Conservation (phyloP, 2,888 invertebrate species). For the Eustalomyia histrio region DNA sequence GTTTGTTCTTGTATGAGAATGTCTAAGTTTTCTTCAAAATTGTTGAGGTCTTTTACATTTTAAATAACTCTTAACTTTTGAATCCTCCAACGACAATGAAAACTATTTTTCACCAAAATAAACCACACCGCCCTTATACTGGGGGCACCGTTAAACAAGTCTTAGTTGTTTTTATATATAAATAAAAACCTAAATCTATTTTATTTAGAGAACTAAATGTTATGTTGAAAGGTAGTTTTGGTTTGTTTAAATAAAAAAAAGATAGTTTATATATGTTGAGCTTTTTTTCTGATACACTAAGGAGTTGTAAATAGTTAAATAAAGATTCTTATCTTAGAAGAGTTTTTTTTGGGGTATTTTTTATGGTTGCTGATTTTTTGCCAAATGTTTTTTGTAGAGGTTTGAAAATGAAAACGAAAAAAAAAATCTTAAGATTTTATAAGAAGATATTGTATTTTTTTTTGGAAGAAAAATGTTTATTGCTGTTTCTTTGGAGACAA, state of each 20-base stretch:
- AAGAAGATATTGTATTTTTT: slow-evolving; percentile 30
- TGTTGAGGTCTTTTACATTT: too few relatives aligned
- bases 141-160: neutral
- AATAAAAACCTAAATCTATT: neutral
- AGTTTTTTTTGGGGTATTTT: slow-evolving; percentile 9
- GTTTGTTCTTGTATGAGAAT: too few relatives aligned
- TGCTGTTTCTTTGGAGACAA: slow-evolving; percentile 48
- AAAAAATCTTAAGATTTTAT: slow-evolving; percentile 59
- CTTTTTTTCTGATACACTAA: slow-evolving; percentile 18
- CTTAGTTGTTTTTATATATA: neutral
- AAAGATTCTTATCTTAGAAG: slow-evolving; percentile 54
- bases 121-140: too few relatives aligned
- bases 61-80: too few relatives aligned
- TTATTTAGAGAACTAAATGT: slow-evolving; percentile 8
- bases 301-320: slow-evolving; percentile 60
- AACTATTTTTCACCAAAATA: too few relatives aligned
- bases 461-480: slow-evolving; percentile 40
- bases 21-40: too few relatives aligned
- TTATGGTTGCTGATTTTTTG: slow-evolving; percentile 25
- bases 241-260: neutral
- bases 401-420: slow-evolving; percentile 41
- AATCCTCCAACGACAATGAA: too few relatives aligned
- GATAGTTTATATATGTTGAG: slow-evolving; percentile 4
- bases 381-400: slow-evolving; percentile 22
- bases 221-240: slow-evolving; percentile 14